These are phyloP conservation scores for Galerucella calmariensis DNA, from an alignment of 2,888 invertebrate genomes.

Conservation along the genomic window DNA sequence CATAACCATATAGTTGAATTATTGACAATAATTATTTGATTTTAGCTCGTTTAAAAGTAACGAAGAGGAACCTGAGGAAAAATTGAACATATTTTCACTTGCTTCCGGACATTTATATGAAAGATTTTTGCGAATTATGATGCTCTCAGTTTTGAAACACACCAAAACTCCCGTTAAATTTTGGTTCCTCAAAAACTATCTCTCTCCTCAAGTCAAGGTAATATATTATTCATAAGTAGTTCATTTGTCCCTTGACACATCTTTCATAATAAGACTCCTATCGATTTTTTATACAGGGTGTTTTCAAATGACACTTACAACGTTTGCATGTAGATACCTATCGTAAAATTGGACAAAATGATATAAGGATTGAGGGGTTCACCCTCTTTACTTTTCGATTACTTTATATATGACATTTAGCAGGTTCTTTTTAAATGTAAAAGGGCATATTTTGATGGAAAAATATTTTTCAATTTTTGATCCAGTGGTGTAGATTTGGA, in stretches of 20 bases:
- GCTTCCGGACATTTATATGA: conserved; percentile 99
- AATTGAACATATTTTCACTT: conserved; percentile 96
- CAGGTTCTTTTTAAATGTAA: no score
- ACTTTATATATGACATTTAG: no score
- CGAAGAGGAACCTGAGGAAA: conserved; percentile 77
- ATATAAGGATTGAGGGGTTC: no score
- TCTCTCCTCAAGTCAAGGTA: conserved; percentile 95
- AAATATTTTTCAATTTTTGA: no score
- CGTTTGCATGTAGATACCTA: no score
- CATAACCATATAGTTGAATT: not conserved
- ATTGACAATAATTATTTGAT: conserved; percentile 23
- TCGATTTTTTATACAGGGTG: no score
- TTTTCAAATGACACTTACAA: no score
- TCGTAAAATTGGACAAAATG: no score
- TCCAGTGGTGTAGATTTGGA: no score
- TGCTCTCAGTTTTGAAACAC: conserved; percentile 95
- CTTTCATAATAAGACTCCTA: not conserved
- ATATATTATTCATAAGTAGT: conserved; percentile 23
- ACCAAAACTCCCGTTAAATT: conserved; percentile 98
- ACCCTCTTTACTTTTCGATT: no score
- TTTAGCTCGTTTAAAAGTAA: conserved; percentile 71
- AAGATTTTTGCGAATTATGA: conserved; percentile 97
- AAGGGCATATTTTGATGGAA: no score
- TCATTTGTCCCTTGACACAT: conserved; percentile 1
- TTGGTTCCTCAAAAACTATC: conserved; percentile 99